Conservation (phyloP, 2,113 vertebrate genomes). For the Cisticola juncidis region DNA sequence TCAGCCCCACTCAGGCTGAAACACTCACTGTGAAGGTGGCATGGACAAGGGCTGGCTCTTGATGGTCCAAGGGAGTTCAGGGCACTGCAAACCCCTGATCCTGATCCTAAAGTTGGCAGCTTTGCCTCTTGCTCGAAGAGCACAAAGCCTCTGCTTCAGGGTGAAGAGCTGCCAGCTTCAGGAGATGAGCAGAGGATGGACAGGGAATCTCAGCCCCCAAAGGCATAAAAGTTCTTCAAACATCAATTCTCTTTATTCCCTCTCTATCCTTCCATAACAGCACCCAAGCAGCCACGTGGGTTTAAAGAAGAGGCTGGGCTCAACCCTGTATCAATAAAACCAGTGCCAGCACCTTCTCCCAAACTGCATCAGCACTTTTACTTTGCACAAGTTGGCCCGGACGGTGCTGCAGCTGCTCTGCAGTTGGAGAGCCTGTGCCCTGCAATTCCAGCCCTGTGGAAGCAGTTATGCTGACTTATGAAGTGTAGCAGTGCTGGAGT, state of each 20-base stretch:
- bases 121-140: background rate
- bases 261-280: background rate
- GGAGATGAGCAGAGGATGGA: background rate
- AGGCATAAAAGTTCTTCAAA: background rate
- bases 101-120: background rate
- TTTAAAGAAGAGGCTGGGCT: background rate
- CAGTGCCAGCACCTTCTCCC: background rate
- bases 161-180: background rate
- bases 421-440: background rate
- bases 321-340: background rate
- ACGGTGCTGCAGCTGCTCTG: background rate
- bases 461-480: slow-evolving; percentile 7
- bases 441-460: background rate
- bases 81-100: background rate
- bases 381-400: background rate
- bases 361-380: background rate
- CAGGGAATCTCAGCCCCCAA: background rate
- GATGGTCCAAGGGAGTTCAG: background rate
- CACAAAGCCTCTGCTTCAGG: background rate
- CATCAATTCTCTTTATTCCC: background rate
- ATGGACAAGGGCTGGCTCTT: background rate
- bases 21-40: rapidly evolving
- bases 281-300: background rate
- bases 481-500: slow-evolving; percentile 17
- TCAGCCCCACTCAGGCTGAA: background rate